Base-by-base conservation (phyloP, 92 coral and sea anemone species). In the Zoanthus sociatus region DNA sequence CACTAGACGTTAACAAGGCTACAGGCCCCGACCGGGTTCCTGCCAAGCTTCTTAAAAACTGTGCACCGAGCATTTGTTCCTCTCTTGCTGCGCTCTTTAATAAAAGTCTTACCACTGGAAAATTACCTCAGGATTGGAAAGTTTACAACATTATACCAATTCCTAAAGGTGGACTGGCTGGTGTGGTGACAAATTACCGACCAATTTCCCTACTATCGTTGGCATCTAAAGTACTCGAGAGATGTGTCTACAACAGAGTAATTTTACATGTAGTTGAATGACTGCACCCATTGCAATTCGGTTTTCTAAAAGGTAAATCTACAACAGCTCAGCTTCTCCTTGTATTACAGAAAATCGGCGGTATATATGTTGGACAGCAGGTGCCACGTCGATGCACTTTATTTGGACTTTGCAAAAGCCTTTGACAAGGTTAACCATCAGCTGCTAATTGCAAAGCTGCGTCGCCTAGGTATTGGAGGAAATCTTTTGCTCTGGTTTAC, bases 131-230 rank as follows among this genome's bases (percentile, higher is more conserved):
- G 26, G 32, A 67, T 15, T 67, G 72, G 72, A 67, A 67, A n/a
- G 26, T 67, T 16, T 67, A 31, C 30, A 67, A 67, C 72, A n/a
- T 67, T 33, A 67, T n/a, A 3, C 72, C 72, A 3, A 67, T 26
- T 3, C 72, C 72, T 67, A 67, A 67, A n/a, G 72, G 37, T 67
- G 72, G 72, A 67, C 72, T n/a, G n/a, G n/a, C n/a, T n/a, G n/a
- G n/a, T n/a, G n/a, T n/a, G n/a, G n/a, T n/a, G n/a, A n/a, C n/a
- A n/a, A n/a, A n/a, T n/a, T n/a, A n/a, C n/a, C 26, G 32, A n/a
- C 72, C 72, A 15, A 26, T 67, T 15, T 67, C 72, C 72, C 32
- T 67, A 7, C 72, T 67, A 56, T 56, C 63, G 17, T 56, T 56
- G 63, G 63, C 63, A 56, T 56, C 63, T 56, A 56, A 56, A 56